Conservation (phyloP, 2,888 invertebrate species). For the Lutraria lutraria region DNA sequence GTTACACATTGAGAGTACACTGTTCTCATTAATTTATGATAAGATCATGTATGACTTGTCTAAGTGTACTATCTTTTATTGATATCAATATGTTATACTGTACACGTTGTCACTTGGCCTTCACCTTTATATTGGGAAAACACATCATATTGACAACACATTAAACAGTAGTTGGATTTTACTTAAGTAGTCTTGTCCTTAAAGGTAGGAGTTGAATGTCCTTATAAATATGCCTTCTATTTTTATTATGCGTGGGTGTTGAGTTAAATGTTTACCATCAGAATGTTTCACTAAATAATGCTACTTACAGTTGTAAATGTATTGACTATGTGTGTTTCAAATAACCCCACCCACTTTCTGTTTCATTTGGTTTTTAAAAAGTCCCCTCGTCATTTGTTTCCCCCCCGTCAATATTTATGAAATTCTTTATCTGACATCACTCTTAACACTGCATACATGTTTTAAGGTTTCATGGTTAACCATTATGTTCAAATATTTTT, state of each 20-base stretch:
- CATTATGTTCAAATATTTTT: no score
- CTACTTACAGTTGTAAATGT: not conserved
- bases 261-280: not conserved
- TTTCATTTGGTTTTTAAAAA: slow-evolving; percentile 15
- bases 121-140: slow-evolving; percentile 42
- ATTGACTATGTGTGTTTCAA: not conserved
- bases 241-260: not conserved
- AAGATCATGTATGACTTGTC: not conserved
- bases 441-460: not conserved
- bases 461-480: no score
- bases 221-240: not conserved
- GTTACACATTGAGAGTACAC: not conserved
- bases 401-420: not conserved
- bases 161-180: not conserved
- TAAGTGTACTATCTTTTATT: not conserved
- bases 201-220: slow-evolving; percentile 5
- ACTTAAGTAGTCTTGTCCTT: not conserved
- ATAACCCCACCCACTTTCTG: slow-evolving; percentile 54
- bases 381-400: not conserved
- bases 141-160: slow-evolving; percentile 14
- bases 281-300: not conserved
- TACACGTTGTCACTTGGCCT: slow-evolving; percentile 58
- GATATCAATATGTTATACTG: slow-evolving; percentile 42
- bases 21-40: not conserved
- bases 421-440: not conserved